phyloP scores from a whole-genome alignment of 2,888 invertebrate genomes.

The Pimpla rufipes region DNA sequence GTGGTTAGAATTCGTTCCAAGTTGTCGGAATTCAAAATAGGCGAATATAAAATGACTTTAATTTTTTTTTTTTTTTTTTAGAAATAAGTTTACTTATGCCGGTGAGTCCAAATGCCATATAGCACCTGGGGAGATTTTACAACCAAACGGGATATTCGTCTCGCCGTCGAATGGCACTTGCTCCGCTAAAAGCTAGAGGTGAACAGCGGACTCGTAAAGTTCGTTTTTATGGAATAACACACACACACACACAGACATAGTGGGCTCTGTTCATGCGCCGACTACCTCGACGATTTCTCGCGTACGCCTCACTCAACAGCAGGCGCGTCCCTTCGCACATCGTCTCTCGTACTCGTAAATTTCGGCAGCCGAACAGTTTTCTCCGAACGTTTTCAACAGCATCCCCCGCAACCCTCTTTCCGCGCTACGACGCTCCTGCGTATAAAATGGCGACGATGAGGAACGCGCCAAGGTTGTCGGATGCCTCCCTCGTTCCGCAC shows the following conservation, averaged over 20 bases:
- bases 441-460: conserved; percentile 49
- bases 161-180: conserved; percentile 38
- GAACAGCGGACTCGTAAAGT: conserved; percentile 67
- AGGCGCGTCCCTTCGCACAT: conserved; percentile 35
- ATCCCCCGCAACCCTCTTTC: background rate
- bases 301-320: conserved; percentile 60
- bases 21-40: background rate
- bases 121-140: conserved; percentile 57
- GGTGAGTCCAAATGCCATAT: background rate
- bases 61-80: conserved; percentile 5
- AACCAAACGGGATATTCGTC: conserved; percentile 50
- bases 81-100: background rate
- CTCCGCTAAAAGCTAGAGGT: conserved; percentile 20
- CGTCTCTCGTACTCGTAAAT: conserved; percentile 62
- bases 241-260: background rate
- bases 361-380: conserved; percentile 61
- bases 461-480: background rate
- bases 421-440: conserved; percentile 15
- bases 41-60: background rate
- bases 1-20: background rate
- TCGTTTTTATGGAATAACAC: conserved; percentile 69
- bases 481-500: background rate
- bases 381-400: conserved; percentile 31
- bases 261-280: conserved; percentile 8
- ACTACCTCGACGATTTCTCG: conserved; percentile 66